A percentile compares a stretch with the other conserved stretches of the same genome.
These are phyloP conservation scores for Sarcophaga peregrina DNA, from an alignment of 1,140 invertebrate species.

Conservation along the genomic window DNA sequence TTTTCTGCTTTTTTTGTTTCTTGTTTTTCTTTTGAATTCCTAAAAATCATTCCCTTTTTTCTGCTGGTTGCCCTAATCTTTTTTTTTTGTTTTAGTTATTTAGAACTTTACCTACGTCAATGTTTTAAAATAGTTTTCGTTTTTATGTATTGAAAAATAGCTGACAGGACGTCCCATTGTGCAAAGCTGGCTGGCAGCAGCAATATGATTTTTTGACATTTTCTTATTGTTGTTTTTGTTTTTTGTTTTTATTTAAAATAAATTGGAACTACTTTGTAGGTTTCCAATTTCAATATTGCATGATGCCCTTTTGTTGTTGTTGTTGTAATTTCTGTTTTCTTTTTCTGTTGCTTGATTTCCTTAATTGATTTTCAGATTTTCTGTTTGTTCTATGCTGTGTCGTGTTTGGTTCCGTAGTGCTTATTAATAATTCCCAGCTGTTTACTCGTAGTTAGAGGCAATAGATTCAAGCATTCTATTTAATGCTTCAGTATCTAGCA, in stretches of 20 bases:
- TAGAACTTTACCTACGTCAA: not conserved
- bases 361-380: conserved; percentile 1
- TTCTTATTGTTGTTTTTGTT: not conserved
- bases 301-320: not conserved
- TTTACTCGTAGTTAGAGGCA: too few species aligned
- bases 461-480: too few species aligned
- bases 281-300: not conserved
- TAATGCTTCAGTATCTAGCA: too few species aligned
- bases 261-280: too few species aligned
- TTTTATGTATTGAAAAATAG: not conserved
- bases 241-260: not conserved
- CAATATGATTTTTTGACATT: not conserved
- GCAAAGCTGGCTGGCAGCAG: not conserved
- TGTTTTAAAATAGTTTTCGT: not conserved
- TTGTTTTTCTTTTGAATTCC: too few species aligned
- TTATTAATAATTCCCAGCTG: too few species aligned
- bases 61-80: too few species aligned
- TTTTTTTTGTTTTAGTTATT: too few species aligned
- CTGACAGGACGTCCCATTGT: conserved; percentile 9
- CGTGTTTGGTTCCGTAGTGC: too few species aligned
- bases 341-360: not conserved
- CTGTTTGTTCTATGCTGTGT: not conserved
- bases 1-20: not conserved
- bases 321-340: not conserved
- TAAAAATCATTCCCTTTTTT: too few species aligned